Evolutionary conservation across 1,140 invertebrate species (phyloP), one percentile per base, ranked within the genome.

Genomic region (Cryptotermes secundus): DNA sequence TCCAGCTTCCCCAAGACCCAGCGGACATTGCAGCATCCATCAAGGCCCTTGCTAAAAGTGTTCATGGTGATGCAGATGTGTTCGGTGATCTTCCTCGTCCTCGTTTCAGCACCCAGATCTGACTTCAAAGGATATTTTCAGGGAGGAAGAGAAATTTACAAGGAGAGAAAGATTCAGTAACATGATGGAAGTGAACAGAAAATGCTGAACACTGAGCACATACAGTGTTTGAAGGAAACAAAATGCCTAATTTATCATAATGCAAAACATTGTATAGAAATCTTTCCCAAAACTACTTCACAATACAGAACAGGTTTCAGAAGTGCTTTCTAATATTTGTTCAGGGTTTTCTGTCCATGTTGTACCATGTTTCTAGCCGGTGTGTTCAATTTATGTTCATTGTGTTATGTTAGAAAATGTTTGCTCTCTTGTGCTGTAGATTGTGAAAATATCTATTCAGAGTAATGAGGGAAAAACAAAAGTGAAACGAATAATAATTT

Each of bases 21-120:
- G 89, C 92, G 83, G 95, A 97, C 87, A 97, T 97, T 87, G 95
- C 95, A 86, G 96, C 96, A 65, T 96, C 95, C 87, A 97, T 97
- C 87, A 95, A 96, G 89, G 96, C 96, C 34, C 89, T 97, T 86
- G 96, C 96, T 65, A 94, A 95, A 87, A 97, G 96, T 87, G 95
- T 97, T 80, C 95, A 96, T 89, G 96, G 95, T 86, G 95, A 96
- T 90, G 90, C 93, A 49, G 89, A 90, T 84, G 94, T 96, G 85
- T 97, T 96, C 90, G 96, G 95, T 31, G 95, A 97, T 87, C 89
- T 97, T 87, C 96, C 96, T 79, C 92, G 95, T 85, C 95, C 95
- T 85, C 92, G 95, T 86, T 94, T 96, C 90, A 95, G 94, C 88
- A 96, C 95, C 84, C 93, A 95, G 90, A 95, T 96, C 90, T 95